phyloP scores from a whole-genome alignment of 1,140 invertebrate genomes.

The Xylocopa sonorina region DNA sequence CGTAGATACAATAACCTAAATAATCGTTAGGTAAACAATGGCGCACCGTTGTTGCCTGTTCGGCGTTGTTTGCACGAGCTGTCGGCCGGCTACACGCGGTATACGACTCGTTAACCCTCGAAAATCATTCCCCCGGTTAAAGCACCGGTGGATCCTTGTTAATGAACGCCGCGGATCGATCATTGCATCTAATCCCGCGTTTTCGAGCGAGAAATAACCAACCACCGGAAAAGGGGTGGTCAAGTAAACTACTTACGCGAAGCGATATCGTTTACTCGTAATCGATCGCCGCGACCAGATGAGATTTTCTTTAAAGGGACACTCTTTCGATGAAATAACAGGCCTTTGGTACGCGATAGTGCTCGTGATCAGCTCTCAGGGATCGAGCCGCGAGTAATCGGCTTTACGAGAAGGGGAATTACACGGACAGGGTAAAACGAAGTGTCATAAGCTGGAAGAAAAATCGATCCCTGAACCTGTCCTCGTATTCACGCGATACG shows the following conservation, averaged over 20 bases:
- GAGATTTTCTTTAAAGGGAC: not conserved
- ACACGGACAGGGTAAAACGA: not conserved
- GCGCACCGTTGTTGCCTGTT: not conserved
- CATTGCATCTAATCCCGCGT: no score
- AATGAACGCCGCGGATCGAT: not conserved
- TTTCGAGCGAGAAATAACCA: no score
- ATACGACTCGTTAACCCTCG: not conserved
- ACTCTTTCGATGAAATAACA: not conserved
- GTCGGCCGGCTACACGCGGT: no score
- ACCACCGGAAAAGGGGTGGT: no score
- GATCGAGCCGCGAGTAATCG: not conserved
- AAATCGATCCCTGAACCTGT: not conserved
- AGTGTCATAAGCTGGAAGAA: no score
- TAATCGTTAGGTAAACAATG: slow-evolving; percentile 39
- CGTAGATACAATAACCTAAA: slow-evolving; percentile 36
- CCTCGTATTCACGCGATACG: no score
- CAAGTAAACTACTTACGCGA: no score
- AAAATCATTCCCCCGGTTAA: not conserved
- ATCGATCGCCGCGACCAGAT: no score
- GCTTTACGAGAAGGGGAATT: not conserved
- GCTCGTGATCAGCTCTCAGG: not conserved
- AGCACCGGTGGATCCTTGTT: not conserved
- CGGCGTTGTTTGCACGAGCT: not conserved
- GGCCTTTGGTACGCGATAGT: not conserved
- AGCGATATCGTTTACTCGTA: no score